Evolutionary conservation across 2,797 vertebrate genomes (phyloP).

Genomic region (Enteromius mattozi): DNA sequence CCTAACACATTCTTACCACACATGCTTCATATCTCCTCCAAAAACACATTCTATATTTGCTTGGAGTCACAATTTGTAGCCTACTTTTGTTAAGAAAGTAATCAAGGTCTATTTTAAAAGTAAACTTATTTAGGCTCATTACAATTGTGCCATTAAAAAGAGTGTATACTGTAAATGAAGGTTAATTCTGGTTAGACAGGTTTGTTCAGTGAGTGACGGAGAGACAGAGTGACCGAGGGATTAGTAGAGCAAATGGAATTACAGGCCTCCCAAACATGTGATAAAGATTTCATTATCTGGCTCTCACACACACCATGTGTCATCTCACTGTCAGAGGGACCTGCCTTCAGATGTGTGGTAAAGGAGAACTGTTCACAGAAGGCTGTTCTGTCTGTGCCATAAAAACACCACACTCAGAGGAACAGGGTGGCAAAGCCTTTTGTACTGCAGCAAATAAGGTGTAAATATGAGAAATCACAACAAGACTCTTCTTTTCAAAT

Average conservation of each 20-base stretch:
- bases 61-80: neutral
- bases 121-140: neutral
- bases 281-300: constrained; percentile 68
- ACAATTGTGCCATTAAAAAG: neutral
- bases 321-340: constrained; percentile 51
- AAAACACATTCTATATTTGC: neutral
- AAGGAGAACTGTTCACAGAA: neutral
- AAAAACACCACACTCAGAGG: constrained; percentile 9
- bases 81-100: neutral
- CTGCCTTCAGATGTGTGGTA: constrained; percentile 36
- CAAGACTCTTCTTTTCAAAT: neutral
- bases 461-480: constrained; percentile 8
- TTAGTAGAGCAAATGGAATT: constrained; percentile 67
- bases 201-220: constrained; percentile 49
- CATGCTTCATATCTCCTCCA: neutral
- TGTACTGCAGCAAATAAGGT: neutral
- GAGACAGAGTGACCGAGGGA: constrained; percentile 59
- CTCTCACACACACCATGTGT: constrained; percentile 49
- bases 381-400: constrained; percentile 41
- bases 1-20: neutral
- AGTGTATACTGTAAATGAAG: constrained; percentile 4
- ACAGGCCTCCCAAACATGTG: constrained; percentile 62
- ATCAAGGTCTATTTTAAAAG: neutral
- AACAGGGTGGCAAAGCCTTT: constrained; percentile 9
- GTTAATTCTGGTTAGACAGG: constrained; percentile 2